Base-by-base conservation (phyloP, 2,113 vertebrate genomes). In the Motacilla tschutschensis region DNA sequence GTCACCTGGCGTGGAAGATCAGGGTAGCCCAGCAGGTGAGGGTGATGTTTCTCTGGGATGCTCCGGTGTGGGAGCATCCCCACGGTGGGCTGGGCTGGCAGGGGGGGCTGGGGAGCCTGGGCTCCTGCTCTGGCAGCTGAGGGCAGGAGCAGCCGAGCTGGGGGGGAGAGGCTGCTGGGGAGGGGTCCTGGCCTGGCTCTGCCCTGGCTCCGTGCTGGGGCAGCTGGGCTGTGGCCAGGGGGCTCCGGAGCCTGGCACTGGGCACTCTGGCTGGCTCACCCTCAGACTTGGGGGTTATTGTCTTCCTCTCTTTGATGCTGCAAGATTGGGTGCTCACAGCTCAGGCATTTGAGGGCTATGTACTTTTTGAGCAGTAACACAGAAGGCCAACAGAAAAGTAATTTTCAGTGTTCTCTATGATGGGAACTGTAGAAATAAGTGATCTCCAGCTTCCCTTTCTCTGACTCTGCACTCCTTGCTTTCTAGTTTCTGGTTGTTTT, bases 261-360 rank as follows among this genome's bases (percentile, higher is more conserved):
- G n/a, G 38, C 28, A 0, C n/a, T 38, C 0, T 2, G 66, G 14
- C n/a, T 46, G 48, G 3, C 48, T 38, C 57, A 43, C 17, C 63
- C 44, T 10, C 44, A 51, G 3, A 4, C 10, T 6, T 13, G 6
- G 24, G 55, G 19, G 5, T 10, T 19, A 4, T 5, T 20, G 29
- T 14, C 43, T 3, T 35, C 35, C 43, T 64, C 35, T 33, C 33
- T 16, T 10, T 25, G 33, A 1, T 41, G 65, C 41, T 2, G 22
- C 16, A 2, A 2, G 15, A 4, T 1, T 3, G 14, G 4, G 1
- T 0, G 10, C 50, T 67, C 12, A 0, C 9, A 18, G 33, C 54
- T 5, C 11, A 40, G 38, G n/a, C 26, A 1, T 50, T 40, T 63
- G 59, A 43, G 78, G 36, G 51, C 25, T 9, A 0, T 17, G 69